Conservation (phyloP, 2,888 invertebrate genomes). For the Epistrophella euchroma region DNA sequence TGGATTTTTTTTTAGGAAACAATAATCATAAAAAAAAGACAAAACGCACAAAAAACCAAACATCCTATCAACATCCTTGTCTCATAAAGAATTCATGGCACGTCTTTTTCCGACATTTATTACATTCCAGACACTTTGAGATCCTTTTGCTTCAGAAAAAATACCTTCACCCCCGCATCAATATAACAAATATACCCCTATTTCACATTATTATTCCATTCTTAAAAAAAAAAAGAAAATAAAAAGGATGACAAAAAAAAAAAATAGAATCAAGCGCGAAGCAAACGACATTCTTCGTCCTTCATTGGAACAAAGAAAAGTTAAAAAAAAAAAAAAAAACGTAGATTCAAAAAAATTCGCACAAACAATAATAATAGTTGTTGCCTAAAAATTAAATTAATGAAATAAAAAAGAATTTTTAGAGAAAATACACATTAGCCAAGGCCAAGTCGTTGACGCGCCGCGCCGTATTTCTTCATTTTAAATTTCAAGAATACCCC, state of each 20-base stretch:
- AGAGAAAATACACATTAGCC: conserved; percentile 17
- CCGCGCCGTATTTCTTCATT: conserved; percentile 3
- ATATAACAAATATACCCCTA: conserved; percentile 19
- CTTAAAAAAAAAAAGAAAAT: conserved; percentile 16
- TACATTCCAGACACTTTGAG: conserved; percentile 77
- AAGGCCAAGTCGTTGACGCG: conserved; percentile 50
- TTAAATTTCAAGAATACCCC: background rate
- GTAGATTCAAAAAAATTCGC: conserved; percentile 7
- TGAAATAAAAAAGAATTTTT: conserved; percentile 19
- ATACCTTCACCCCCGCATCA: conserved; percentile 29
- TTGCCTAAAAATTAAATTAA: conserved; percentile 56
- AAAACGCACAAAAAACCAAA: conserved; percentile 29
- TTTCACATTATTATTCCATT: conserved; percentile 44
- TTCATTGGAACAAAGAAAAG: conserved; percentile 30
- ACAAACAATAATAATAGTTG: conserved; percentile 60
- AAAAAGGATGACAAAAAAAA: conserved; percentile 21
- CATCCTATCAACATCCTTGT: conserved; percentile 56
- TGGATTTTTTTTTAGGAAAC: background rate
- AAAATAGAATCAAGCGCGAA: conserved; percentile 40
- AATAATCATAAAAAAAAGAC: conserved; percentile 10
- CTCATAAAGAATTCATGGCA: conserved; percentile 74
- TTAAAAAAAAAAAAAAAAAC: conserved; percentile 36
- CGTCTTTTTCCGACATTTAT: conserved; percentile 77
- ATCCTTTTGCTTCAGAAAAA: conserved; percentile 22
- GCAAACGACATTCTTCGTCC: conserved; percentile 36